These are phyloP conservation scores for Deilephila elpenor DNA, from an alignment of 2,888 invertebrate genomes.

Conservation along the genomic window DNA sequence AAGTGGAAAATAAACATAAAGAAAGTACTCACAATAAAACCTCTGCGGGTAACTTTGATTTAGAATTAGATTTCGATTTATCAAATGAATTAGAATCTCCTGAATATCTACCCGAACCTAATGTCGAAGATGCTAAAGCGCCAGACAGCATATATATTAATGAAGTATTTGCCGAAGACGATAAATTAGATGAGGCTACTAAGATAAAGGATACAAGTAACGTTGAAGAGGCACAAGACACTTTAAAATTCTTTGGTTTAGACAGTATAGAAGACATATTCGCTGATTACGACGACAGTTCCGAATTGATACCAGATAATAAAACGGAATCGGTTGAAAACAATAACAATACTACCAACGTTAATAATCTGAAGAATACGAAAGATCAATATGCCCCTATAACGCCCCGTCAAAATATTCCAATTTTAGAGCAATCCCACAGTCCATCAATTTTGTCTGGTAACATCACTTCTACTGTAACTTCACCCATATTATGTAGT, in stretches of 20 bases:
- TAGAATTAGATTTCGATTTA: slow-evolving; percentile 59
- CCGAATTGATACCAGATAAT: slow-evolving; percentile 41
- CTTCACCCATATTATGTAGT: slow-evolving; percentile 71
- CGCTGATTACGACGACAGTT: slow-evolving; percentile 65
- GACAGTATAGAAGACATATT: slow-evolving; percentile 80
- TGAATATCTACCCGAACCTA: slow-evolving; percentile 33
- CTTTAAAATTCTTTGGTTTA: slow-evolving; percentile 72
- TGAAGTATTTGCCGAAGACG: slow-evolving; percentile 69
- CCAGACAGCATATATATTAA: slow-evolving; percentile 76
- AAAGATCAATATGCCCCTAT: neutral
- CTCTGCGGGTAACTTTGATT: slow-evolving; percentile 52
- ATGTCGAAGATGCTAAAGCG: slow-evolving; percentile 35
- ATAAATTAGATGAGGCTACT: slow-evolving; percentile 37
- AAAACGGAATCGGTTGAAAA: slow-evolving; percentile 11
- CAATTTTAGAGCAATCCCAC: slow-evolving; percentile 41
- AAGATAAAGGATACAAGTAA: neutral
- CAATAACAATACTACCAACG: neutral
- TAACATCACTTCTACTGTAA: slow-evolving; percentile 46
- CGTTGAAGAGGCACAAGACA: slow-evolving; percentile 38
- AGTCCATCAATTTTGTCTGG: slow-evolving; percentile 77
- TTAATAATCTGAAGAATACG: neutral
- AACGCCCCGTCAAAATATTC: slow-evolving; percentile 1
- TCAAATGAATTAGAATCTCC: slow-evolving; percentile 40
- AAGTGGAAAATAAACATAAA: slow-evolving; percentile 33
- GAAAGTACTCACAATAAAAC: slow-evolving; percentile 24